Evolutionary conservation across 2,888 invertebrate species (phyloP), one percentile per base, ranked within the genome.

Genomic region (Acrobasis suavella): DNA sequence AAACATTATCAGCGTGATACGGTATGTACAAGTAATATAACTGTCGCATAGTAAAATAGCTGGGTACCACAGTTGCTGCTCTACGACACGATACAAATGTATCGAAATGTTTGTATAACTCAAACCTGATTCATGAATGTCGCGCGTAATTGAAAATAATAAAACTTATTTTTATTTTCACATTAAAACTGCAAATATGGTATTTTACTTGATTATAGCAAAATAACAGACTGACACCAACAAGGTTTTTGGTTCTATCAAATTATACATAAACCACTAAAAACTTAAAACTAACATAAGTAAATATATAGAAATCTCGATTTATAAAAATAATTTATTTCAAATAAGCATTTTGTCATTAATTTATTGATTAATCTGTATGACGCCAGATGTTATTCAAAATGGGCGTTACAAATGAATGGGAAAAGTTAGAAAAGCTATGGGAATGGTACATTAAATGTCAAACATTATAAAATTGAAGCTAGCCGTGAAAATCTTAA

Each of bases 1-100:
- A 86, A 74, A 73, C 67, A 80, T 76, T 74, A 70, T 73, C 83
- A 85, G 89, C 88, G 88, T 90, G 90, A 77, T 82, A 81, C 74
- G 78, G 73, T 90, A 89, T 91, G 85, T 88, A 89, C 89, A 91
- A 80, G 78, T 77, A 68, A 73, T 75, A 65, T 62, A 63, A 67
- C 38, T 51, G 63, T 69, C 60, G 60, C 65, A 60, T 58, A 64
- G 64, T 65, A 69, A 67, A 66, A 65, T 67, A 70, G 56, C 64
- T 65, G 67, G 58, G 65, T 66, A 64, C 58, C 56, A 62, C 51
- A 62, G 42, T 52, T 42, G 54, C 63, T 62, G 51, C 60, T 42
- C 56, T 9, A 60, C 51, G 63, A 58, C 37, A 60, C 52, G 16
- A 38, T n/a, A 14, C 32, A 32, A 32, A 8, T 32, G 32, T 46